These are phyloP conservation scores for Eupleurogrammus muticus DNA, from an alignment of 2,797 vertebrate species.

Conservation along the genomic window DNA sequence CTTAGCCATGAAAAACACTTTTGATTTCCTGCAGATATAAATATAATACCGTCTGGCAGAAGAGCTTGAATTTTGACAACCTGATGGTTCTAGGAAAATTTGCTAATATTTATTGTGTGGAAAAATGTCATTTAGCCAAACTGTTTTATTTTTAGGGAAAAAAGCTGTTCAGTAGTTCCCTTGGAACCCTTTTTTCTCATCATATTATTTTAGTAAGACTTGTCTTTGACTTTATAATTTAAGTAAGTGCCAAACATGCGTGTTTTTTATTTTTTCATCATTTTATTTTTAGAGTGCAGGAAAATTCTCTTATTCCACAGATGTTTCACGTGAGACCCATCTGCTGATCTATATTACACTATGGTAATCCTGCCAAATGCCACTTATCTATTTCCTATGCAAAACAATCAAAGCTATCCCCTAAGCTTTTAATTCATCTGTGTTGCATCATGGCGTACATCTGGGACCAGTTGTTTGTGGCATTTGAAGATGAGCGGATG, in stretches of 20 bases:
- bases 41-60: not conserved
- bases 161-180: not conserved
- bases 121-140: not conserved
- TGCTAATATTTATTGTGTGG: not conserved
- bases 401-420: constrained; percentile 64
- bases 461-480: constrained; percentile 75
- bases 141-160: not conserved
- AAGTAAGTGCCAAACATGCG: constrained; percentile 22
- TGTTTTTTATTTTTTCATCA: no score
- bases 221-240: not conserved
- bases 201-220: constrained; percentile 5
- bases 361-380: constrained; percentile 45
- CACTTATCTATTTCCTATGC: constrained; percentile 55
- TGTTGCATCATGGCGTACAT: constrained; percentile 72
- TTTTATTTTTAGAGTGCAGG: constrained; percentile 2
- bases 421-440: constrained; percentile 62
- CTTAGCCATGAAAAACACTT: not conserved
- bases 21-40: not conserved
- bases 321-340: constrained; percentile 55
- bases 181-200: not conserved
- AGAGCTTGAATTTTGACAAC: constrained; percentile 5
- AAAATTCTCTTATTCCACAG: constrained; percentile 43
- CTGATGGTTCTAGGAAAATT: not conserved
- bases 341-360: constrained; percentile 42
- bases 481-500: constrained; percentile 67